These are phyloP conservation scores for Imbricaverruca yamaguchii DNA, from an alignment of 2,888 invertebrate genomes.

Conservation along the genomic window DNA sequence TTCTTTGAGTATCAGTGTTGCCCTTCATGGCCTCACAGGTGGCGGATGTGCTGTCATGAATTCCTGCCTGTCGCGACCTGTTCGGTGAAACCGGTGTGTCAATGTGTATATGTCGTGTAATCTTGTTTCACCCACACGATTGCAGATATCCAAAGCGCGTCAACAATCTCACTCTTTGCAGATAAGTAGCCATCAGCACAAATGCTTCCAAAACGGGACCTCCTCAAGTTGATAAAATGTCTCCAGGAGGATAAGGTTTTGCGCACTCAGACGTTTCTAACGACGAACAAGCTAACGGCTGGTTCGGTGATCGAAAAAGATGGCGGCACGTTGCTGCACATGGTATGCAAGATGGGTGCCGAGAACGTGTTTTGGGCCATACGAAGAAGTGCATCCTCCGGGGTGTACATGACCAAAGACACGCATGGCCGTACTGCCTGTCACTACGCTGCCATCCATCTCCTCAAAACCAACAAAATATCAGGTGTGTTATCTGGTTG, in stretches of 20 bases:
- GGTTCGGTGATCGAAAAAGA: background rate
- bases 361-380: slow-evolving; percentile 7
- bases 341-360: background rate
- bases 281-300: background rate
- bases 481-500: background rate
- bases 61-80: no score
- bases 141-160: no score
- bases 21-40: no score
- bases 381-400: background rate
- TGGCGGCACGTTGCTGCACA: background rate
- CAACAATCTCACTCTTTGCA: no score
- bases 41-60: no score
- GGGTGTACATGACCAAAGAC: background rate
- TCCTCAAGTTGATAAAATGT: background rate
- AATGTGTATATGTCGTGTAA: no score
- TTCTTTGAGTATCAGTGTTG: no score
- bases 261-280: background rate
- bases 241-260: background rate
- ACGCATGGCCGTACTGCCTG: background rate
- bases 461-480: background rate
- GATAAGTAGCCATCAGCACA: no score
- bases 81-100: no score
- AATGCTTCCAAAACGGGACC: background rate
- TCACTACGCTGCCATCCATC: background rate
- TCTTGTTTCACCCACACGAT: no score